Evolutionary conservation across 2,888 invertebrate species (phyloP), one percentile per base, ranked within the genome.

Genomic region (Acrobasis repandana): DNA sequence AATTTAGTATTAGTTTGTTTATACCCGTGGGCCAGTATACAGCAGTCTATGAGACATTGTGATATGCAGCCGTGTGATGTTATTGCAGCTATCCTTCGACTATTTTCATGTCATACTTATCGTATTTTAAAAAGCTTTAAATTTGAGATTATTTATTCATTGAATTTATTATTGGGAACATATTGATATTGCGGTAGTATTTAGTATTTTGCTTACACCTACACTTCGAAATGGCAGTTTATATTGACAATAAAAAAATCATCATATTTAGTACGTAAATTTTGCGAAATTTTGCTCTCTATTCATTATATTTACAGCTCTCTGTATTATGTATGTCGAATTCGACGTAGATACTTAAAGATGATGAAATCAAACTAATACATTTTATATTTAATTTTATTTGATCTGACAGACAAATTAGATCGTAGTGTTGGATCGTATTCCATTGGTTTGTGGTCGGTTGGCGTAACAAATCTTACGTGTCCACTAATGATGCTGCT

Each of bases 81-180:
- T 75, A 71, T 79, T 80, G 82, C 85, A 84, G 82, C 83, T 83
- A 74, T 69, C 67, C 63, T 74, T 71, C 68, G 66, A 54, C 63
- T 66, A 67, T 70, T 67, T 71, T 75, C 79, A 60, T 28, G 76
- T 77, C 77, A 83, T 82, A 80, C 80, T 82, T 85, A 80, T 82
- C 76, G 82, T 88, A 86, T 88, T 87, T 82, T 73, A 80, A 77
- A 80, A 77, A 88, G 88, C 88, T 88, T 91, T 91, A 88, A 91
- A 82, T 83, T 88, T 90, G 91, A 92, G 91, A 92, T 92, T 92
- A 91, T 86, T 88, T 90, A 87, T 88, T 83, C 78, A 77, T 82
- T 83, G 72, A 54, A 54, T 54, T 38, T 70, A 68, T 78, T 77
- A 83, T 84, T 80, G 82, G 82, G 76, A 81, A 80, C 75, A 77